A percentile compares a stretch with the other conserved stretches of the same genome.
These are phyloP conservation scores for Manduca sexta DNA, from an alignment of 1,140 invertebrate genomes.

Conservation along the genomic window DNA sequence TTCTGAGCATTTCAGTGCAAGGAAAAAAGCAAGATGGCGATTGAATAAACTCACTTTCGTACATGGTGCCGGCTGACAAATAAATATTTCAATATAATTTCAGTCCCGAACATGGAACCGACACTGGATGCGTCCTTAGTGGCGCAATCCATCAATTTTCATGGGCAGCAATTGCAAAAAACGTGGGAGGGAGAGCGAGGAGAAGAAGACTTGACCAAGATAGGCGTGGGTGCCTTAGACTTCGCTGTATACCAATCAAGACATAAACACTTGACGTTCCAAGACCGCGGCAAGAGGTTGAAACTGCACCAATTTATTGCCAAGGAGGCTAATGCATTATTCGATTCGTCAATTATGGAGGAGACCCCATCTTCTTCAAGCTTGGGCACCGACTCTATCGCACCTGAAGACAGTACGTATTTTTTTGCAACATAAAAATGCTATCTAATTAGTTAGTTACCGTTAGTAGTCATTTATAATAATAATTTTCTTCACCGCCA, in stretches of 20 bases:
- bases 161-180: slow-evolving; percentile 89
- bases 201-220: slow-evolving; percentile 79
- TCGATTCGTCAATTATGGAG: slow-evolving; percentile 75
- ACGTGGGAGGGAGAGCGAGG: slow-evolving; percentile 88
- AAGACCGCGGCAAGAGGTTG: slow-evolving; percentile 86
- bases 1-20: no score
- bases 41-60: slow-evolving; percentile 7
- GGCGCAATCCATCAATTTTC: slow-evolving; percentile 83
- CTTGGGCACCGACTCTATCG: slow-evolving; percentile 46
- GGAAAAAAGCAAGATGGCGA: slow-evolving; percentile 19
- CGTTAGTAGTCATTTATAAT: no score
- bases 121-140: slow-evolving; percentile 80
- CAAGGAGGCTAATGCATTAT: slow-evolving; percentile 82
- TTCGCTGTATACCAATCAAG: slow-evolving; percentile 84
- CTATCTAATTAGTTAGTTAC: no score
- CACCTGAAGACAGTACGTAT: slow-evolving; percentile 67
- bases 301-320: slow-evolving; percentile 89
- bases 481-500: no score
- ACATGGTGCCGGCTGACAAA: neutral
- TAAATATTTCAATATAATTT: slow-evolving; percentile 2
- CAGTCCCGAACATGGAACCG: slow-evolving; percentile 51
- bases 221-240: slow-evolving; percentile 80
- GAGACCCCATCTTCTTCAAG: slow-evolving; percentile 67
- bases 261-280: slow-evolving; percentile 84
- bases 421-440: no score